Percentiles rank a stretch among this genome's conserved stretches.
These are phyloP conservation scores for Enhydra lutris DNA, from an alignment of 2,113 vertebrate genomes.

Conservation along the genomic window DNA sequence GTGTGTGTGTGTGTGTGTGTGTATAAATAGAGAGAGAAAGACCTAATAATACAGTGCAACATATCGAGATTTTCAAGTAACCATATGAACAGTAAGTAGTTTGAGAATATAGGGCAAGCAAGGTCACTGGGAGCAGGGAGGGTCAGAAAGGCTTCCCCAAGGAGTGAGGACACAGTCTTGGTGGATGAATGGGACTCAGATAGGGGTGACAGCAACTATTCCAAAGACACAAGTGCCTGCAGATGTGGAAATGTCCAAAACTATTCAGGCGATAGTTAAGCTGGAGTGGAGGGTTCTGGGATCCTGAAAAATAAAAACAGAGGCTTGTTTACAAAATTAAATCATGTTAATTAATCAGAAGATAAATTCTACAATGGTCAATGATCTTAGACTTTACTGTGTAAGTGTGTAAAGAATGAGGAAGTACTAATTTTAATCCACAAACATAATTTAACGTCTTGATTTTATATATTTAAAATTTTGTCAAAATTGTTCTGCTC, in stretches of 20 bases:
- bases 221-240: background rate
- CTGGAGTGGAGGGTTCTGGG: background rate
- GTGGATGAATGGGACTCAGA: background rate
- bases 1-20: too few species aligned
- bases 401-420: background rate
- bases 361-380: background rate
- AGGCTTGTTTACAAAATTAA: background rate
- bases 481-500: constrained; percentile 87
- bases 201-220: background rate
- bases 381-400: background rate
- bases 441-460: background rate
- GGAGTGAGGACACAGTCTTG: background rate
- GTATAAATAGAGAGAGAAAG: background rate
- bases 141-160: too few species aligned
- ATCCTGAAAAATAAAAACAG: background rate
- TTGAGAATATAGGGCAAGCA: background rate
- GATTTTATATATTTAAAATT: constrained; percentile 84
- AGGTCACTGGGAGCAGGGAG: background rate
- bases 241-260: background rate
- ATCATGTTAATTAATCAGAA: background rate
- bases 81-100: background rate
- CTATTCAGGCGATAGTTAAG: background rate
- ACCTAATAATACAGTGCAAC: background rate
- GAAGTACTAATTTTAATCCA: background rate
- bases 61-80: background rate